These are phyloP conservation scores for Menidia menidia DNA, from an alignment of 2,797 vertebrate genomes.

Conservation along the genomic window DNA sequence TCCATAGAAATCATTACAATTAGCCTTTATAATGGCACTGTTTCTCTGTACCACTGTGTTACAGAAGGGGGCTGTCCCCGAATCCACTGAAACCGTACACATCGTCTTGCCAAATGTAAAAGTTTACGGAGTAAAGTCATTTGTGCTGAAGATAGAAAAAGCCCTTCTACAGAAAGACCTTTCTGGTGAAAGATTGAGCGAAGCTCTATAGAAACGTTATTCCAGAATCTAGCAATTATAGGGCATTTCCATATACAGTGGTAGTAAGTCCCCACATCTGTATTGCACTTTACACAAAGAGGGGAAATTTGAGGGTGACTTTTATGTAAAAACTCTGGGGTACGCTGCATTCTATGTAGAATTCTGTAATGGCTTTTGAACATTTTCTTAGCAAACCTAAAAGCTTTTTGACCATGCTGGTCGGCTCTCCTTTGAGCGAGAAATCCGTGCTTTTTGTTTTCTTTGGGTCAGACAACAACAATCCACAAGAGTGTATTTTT, in stretches of 20 bases:
- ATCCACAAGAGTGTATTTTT: too few species aligned
- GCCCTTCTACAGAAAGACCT: neutral
- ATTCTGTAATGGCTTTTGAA: neutral
- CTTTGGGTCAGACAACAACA: too few species aligned
- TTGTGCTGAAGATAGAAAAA: neutral
- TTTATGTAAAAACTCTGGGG: neutral
- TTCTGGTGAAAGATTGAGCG: neutral
- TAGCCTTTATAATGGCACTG: neutral
- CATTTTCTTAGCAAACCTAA: conserved; percentile 27
- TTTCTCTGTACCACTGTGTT: neutral
- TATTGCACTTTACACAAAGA: neutral
- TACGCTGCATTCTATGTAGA: neutral
- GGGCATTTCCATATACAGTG: neutral
- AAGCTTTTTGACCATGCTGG: too few species aligned
- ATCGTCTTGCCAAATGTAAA: neutral
- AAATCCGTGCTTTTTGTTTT: too few species aligned
- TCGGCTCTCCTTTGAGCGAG: conserved; percentile 33
- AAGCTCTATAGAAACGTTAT: neutral
- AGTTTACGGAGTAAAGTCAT: neutral
- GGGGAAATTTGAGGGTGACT: neutral
- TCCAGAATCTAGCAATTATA: neutral
- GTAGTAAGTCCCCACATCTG: neutral
- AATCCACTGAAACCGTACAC: neutral
- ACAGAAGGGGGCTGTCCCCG: neutral
- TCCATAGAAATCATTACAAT: neutral